These are phyloP conservation scores for Cryptotis parvus DNA, from an alignment of 2,113 vertebrate species.

Conservation along the genomic window DNA sequence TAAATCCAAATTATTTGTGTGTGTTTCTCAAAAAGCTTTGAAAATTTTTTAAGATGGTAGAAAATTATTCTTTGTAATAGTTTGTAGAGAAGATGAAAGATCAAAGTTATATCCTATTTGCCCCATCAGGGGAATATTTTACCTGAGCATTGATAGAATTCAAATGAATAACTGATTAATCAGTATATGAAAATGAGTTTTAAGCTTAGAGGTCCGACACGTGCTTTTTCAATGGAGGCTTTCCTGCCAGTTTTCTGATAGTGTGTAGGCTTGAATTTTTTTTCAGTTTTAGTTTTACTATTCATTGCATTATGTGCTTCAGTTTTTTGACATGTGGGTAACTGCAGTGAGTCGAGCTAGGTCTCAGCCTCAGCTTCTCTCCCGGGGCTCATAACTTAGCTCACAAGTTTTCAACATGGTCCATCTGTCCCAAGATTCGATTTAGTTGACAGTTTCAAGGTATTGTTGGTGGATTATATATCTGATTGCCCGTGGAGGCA, in stretches of 20 bases:
- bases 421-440: constrained; percentile 71
- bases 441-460: constrained; percentile 72
- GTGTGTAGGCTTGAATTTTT: constrained; percentile 51
- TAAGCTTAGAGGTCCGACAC: constrained; percentile 34
- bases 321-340: constrained; percentile 63
- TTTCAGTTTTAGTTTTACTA: constrained; percentile 52
- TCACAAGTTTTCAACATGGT: constrained; percentile 63
- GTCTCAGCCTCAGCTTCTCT: constrained; percentile 60
- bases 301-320: constrained; percentile 54
- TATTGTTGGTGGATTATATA: constrained; percentile 75
- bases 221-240: constrained; percentile 20
- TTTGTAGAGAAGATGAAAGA: constrained; percentile 76
- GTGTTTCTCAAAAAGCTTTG: constrained; percentile 93
- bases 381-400: constrained; percentile 76
- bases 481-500: constrained; percentile 64
- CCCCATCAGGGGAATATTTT: constrained; percentile 30
- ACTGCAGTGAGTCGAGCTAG: constrained; percentile 55
- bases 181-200: constrained; percentile 49
- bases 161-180: constrained; percentile 27
- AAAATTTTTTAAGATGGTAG: constrained; percentile 85
- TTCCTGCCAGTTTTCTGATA: constrained; percentile 15
- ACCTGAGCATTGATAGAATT: constrained; percentile 30
- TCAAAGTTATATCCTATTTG: constrained; percentile 60
- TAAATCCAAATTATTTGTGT: constrained; percentile 93
- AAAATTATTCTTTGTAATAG: constrained; percentile 78